Base-by-base conservation (phyloP, 1,140 invertebrate species). In the Drosophila punjabiensis region DNA sequence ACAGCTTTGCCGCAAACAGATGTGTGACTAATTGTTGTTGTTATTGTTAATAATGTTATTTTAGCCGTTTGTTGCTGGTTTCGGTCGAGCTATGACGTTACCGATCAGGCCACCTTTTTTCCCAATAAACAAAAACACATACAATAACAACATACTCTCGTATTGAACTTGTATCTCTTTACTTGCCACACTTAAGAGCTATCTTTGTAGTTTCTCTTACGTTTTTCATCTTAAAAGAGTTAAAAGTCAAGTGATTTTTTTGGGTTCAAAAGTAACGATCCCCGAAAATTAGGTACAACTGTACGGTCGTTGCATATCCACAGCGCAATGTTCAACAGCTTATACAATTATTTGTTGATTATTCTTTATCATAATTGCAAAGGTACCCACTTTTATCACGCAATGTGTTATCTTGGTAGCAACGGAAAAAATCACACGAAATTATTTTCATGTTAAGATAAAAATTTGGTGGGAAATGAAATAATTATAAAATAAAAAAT, bases 51-150 rank as follows among this genome's bases (percentile, higher is more conserved):
- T 63, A 48, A 74, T 67, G 63, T 53, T 83, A 43, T 70, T 59
- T 62, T 30, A 39, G 28, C 1, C 6, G 62, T 11, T 56, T 65
- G 62, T 65, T 56, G 50, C 65, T 69, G 33, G 32, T 50, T 56
- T 68, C 39, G 24, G 13, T 13, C 24, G 14, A 33, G 43, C 50
- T 63, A 64, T 88, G 86, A 90, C 86, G 85, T 64, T 82, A 88
- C 30, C 64, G 81, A 88, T 88, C 85, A 88, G 78, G 81, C 85
- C 85, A 88, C 81, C 43, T 88, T 88, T 88, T 85, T 89, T 58
- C 65, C 52, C 59, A 50, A 43, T 65, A 39, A 75, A 52, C 65
- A 47, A 32, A 33, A 71, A 63, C 30, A 52, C 58, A 45, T 66
- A 65, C 50, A 66, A 52, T 47, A 45, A 68, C 24, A 59, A 61